These are phyloP conservation scores for Holocentrus rufus DNA, from an alignment of 2,797 vertebrate genomes.

Conservation along the genomic window DNA sequence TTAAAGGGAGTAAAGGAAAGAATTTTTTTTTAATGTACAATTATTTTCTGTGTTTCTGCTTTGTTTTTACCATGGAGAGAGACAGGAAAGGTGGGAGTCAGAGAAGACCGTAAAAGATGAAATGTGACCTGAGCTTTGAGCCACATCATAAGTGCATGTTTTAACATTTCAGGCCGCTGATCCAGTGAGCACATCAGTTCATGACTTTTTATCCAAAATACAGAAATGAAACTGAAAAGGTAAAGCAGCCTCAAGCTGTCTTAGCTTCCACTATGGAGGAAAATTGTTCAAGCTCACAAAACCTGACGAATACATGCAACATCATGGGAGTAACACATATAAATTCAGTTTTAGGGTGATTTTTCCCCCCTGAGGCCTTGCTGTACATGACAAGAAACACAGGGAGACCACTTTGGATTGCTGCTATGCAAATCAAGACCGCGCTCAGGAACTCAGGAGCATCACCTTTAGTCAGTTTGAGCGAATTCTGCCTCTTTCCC, in stretches of 20 bases:
- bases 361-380: too few relatives aligned
- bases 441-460: not conserved
- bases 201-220: constrained; percentile 26
- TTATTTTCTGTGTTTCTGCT: not conserved
- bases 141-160: too few relatives aligned
- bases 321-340: constrained; percentile 35
- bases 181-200: not conserved
- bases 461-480: not conserved
- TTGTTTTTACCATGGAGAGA: not conserved
- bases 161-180: constrained; percentile 13
- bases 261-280: constrained; percentile 24
- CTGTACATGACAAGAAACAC: not conserved
- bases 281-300: constrained; percentile 16
- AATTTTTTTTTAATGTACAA: too few relatives aligned
- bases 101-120: too few relatives aligned
- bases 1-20: not conserved
- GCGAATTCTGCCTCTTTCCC: constrained; percentile 23
- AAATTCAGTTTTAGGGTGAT: constrained; percentile 23
- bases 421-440: constrained; percentile 53
- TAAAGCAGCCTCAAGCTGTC: too few relatives aligned
- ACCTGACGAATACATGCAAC: constrained; percentile 36
- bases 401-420: constrained; percentile 12
- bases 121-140: too few relatives aligned
- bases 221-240: constrained; percentile 38
- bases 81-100: not conserved